Base-by-base conservation (phyloP, 2,113 vertebrate species). In the Myotis brandtii region DNA sequence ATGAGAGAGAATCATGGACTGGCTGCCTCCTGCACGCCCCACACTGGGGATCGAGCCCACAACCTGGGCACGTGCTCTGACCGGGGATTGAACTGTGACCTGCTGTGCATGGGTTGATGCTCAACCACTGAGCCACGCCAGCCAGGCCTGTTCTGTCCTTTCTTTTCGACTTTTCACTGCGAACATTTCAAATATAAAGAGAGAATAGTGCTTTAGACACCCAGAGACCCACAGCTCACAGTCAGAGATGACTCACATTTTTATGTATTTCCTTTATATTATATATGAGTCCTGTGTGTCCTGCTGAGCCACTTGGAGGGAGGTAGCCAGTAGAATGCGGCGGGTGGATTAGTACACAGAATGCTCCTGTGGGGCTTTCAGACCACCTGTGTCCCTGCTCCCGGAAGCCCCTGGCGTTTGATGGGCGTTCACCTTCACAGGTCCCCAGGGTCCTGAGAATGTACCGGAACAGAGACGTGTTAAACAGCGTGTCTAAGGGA, bases 311-410 rank as follows among this genome's bases (percentile, higher is more conserved):
- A 4, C 62, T 25, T 54, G 72, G 76, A 95, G 73, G 54, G 59
- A 62, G 30, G 16, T n/a, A 48, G 30, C 13, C 12, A 10, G 9
- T 81, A 40, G 40, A 23, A 67, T 54, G 0, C 34, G 54, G 32
- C 18, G 7, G 23, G 12, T 32, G 20, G 91, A 40, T 80, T 70
- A 34, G 37, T 69, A 3, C 3, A 21, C 7, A 34, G 0, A 75
- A 32, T 5, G 9, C 21, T 21, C 34, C 50, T 13, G 30, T 43
- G 64, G 37, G 50, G 40, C 46, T 40, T 46, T 46, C 5, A 48
- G 37, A 14, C 37, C 46, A 18, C 0, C 13, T 11, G 9, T 76
- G 66, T 40, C 17, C 0, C 0, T n/a, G 0, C 17, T 72, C 37
- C 52, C 17, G 12, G 54, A 72, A 16, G 2, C 25, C 48, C 82